A percentile compares a stretch with the other conserved stretches of the same genome.
Conservation (phyloP, 2,797 vertebrate species). For the Anableps anableps region DNA sequence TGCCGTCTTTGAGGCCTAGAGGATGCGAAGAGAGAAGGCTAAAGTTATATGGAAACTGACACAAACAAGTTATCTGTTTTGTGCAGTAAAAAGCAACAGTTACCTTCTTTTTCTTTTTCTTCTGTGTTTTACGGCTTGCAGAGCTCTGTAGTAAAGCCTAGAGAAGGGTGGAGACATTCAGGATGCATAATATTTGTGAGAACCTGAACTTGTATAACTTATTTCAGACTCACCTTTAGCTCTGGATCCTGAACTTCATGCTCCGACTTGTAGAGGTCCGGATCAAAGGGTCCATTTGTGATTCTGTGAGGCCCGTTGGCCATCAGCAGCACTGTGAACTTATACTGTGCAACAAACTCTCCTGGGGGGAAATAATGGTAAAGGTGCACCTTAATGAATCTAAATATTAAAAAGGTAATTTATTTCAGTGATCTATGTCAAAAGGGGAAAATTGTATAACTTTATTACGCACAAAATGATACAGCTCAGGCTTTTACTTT, state of each 20-base stretch:
- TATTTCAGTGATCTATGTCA: background rate
- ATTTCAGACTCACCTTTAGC: slow-evolving; percentile 82
- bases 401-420: background rate
- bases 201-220: background rate
- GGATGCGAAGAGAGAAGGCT: background rate
- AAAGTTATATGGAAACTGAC: background rate
- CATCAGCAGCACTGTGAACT: slow-evolving; percentile 97
- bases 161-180: slow-evolving; percentile 13
- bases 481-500: background rate
- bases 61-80: background rate
- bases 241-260: slow-evolving; percentile 93
- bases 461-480: background rate
- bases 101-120: slow-evolving; percentile 99
- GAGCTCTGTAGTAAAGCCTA: slow-evolving; percentile 96
- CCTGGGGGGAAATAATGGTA: slow-evolving; percentile 70
- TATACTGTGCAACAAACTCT: slow-evolving; percentile 95
- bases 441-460: background rate
- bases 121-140: slow-evolving; percentile 95
- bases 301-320: slow-evolving; percentile 94
- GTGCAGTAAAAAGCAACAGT: background rate
- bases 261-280: slow-evolving; percentile 93
- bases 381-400: background rate
- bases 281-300: slow-evolving; percentile 89
- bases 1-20: slow-evolving; percentile 76
- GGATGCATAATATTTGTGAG: background rate